These are phyloP conservation scores for Leucopsar rothschildi DNA, from an alignment of 2,113 vertebrate genomes.

Conservation along the genomic window DNA sequence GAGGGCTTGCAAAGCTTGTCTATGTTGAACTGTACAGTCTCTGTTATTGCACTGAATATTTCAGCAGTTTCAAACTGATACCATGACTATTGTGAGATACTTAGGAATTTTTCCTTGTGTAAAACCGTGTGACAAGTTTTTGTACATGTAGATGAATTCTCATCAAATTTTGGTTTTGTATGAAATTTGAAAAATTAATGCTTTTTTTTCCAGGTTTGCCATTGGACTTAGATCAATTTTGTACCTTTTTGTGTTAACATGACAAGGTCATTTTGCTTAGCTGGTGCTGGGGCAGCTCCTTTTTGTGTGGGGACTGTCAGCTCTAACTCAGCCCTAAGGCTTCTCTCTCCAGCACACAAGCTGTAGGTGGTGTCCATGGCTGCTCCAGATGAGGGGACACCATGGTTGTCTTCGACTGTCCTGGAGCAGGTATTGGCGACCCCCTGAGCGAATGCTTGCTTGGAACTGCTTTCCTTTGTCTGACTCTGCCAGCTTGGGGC, in stretches of 20 bases:
- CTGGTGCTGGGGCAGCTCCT: background rate
- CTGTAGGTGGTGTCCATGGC: background rate
- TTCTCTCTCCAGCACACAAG: background rate
- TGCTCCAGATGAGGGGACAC: background rate
- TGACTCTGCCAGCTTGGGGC: background rate
- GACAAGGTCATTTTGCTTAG: background rate
- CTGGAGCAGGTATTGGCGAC: background rate
- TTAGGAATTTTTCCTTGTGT: background rate
- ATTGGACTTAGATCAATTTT: background rate
- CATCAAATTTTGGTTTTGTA: background rate
- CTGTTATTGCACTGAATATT: background rate
- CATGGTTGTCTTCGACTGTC: rapidly evolving
- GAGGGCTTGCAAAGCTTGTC: background rate
- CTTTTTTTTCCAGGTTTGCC: background rate
- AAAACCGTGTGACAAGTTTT: background rate
- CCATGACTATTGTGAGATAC: background rate
- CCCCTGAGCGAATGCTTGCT: background rate
- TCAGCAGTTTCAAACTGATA: background rate
- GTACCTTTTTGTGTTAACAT: background rate
- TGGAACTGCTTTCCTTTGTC: background rate
- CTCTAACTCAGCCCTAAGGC: background rate
- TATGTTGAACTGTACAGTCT: background rate
- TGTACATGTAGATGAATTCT: background rate
- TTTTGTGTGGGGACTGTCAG: background rate
- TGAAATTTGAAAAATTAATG: background rate